Evolutionary conservation across 1,140 invertebrate species (phyloP), one percentile per base, ranked within the genome.

Genomic region (Halictus rubicundus): DNA sequence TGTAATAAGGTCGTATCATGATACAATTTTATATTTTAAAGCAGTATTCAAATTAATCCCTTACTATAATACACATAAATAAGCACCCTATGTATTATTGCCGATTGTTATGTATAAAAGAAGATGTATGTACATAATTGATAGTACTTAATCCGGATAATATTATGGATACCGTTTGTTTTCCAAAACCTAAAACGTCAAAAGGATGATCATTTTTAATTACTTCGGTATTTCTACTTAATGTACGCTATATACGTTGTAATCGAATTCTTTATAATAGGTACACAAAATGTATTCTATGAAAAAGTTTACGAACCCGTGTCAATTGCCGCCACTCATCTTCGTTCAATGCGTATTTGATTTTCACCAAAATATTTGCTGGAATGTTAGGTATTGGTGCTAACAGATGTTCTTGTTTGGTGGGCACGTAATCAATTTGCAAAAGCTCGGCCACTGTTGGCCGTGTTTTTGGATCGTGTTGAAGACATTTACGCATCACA

Each of bases 401-500:
- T 23, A 42, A 46, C 37, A 66, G 75, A 46, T 25, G 25, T 68
- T 78, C 72, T 19, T 66, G 78, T 39, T 74, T 86, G 1, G 75
- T 83, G 2, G 86, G 81, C 88, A 83, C 89, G 85, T 96, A 97
- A 6, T 95, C 94, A 92, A 97, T 94, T 66, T 94, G 85, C 7
- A 97, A 90, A 14, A 98, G 92, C 73, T 98, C 95, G 23, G 94
- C 93, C 21, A 97, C 95, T 0, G 95, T 95, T 0, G 96, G 95
- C 76, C 97, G 93, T 37, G 94, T 89, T 87, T 95, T 95, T 3
- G 95, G 94, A 89, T 98, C 94, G 78, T 95, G 93, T 64, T 94
- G 94, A n/a, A 98, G 93, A 88, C 97, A 98, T 79, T 93, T 94
- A 82, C 94, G 93, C 76, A 96, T 93, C 49, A 95, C 95, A 72